Evolutionary conservation across 2,888 invertebrate genomes (phyloP), one percentile per base, ranked within the genome.

Genomic region (Epistrophe eligans): DNA sequence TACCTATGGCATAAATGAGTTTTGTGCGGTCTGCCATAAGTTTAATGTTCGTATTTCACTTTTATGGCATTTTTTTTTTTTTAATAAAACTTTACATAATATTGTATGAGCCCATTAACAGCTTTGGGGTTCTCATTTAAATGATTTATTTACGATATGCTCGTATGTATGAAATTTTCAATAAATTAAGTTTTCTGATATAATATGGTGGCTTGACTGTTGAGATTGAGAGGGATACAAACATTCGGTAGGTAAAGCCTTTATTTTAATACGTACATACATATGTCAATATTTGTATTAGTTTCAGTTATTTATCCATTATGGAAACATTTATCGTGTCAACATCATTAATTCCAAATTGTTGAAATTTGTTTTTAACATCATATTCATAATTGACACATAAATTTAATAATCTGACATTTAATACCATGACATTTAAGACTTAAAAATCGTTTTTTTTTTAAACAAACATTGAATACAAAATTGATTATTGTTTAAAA

Each of bases 1-100:
- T 55, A n/a, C n/a, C n/a, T n/a, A 55, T 55, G 55, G 55, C 15
- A 28, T 55, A 55, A 55, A 55, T 55, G 55, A 15, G 15, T 55
- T 55, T 55, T 28, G 15, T 55, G 28, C 13, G 52, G 52, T 55
- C 8, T 15, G 1, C 55, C n/a, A 24, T 24, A 55, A 55, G n/a
- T 32, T 55, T 28, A 55, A 55, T 50, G 32, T 32, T 55, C 55
- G 15, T 32, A 32, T 55, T 55, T 55, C 55, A 55, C 32, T 28
- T 55, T 55, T 55, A 55, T 55, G 32, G 9, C 15, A 28, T 0
- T 8, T 55, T 55, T 24, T 24, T 24, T 24, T 8, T 55, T 55
- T 28, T 0, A 28, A 15, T 8, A 55, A 55, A 55, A 28, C 45
- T n/a, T 15, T 28, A 55, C 9, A 55, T 55, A 35, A 35, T 35